Conservation (phyloP, 1,140 invertebrate genomes). For the Achatina immaculata region DNA sequence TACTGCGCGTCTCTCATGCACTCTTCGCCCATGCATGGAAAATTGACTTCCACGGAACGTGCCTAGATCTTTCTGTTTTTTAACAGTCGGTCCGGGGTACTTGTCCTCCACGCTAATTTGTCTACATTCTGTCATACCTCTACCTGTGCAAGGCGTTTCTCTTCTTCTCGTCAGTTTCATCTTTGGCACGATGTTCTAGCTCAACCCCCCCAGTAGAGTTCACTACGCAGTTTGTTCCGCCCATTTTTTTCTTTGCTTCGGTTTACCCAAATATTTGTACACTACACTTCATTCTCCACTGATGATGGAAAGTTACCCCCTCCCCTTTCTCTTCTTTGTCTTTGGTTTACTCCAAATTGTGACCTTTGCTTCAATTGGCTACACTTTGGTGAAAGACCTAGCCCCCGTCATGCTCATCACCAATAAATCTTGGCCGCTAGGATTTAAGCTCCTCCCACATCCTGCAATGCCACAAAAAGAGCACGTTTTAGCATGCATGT, state of each 20-base stretch:
- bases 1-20: neutral
- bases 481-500: neutral
- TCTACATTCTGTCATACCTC: neutral
- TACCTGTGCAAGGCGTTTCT: neutral
- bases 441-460: neutral
- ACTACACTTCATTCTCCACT: neutral
- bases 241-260: neutral
- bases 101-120: neutral
- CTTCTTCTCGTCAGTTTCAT: neutral
- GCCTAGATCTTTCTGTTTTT: neutral
- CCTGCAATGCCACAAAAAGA: slow-evolving; percentile 3
- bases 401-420: slow-evolving; percentile 3
- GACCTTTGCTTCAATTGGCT: neutral
- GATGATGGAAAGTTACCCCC: neutral
- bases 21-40: slow-evolving; percentile 23
- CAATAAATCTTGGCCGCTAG: slow-evolving; percentile 5
- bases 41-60: slow-evolving; percentile 32
- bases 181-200: neutral
- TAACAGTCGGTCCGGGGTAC: neutral
- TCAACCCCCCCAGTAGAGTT: neutral
- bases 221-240: neutral
- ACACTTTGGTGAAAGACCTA: neutral
- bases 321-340: too few species aligned
- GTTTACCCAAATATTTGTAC: neutral
- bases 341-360: neutral